A percentile compares a stretch with the other conserved stretches of the same genome.
Conservation (phyloP, 2,888 invertebrate genomes). For the Sinodicranocentrus sp. region DNA sequence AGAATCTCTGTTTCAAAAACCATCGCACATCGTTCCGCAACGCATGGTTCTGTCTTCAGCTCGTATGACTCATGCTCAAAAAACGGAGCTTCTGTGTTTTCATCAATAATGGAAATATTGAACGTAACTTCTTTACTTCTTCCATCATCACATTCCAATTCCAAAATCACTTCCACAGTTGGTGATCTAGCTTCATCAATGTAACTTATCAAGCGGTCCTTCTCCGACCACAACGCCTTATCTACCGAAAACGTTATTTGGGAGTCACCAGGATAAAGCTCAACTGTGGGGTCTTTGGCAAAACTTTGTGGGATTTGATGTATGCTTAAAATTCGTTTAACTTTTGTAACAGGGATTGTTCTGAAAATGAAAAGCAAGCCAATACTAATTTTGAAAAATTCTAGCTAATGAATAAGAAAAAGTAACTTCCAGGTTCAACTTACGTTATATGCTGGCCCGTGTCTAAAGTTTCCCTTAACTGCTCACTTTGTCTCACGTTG, state of each 20-base stretch:
- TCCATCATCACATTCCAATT: constrained; percentile 58
- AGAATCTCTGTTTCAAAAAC: constrained; percentile 46
- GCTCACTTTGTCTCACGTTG: constrained; percentile 28
- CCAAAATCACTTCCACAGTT: neutral
- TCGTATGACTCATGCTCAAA: constrained; percentile 34
- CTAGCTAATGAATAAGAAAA: too few species aligned
- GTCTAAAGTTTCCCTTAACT: constrained; percentile 33
- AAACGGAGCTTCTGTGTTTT: constrained; percentile 58
- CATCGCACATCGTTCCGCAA: constrained; percentile 34
- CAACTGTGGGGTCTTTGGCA: constrained; percentile 1
- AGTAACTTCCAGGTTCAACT: neutral
- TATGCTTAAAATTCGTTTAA: neutral
- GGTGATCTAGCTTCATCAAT: constrained; percentile 44
- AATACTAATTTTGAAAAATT: too few species aligned
- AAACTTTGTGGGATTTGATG: constrained; percentile 18
- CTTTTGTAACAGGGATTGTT: neutral
- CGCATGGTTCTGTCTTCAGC: constrained; percentile 42
- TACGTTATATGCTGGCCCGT: constrained; percentile 39
- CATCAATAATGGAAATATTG: constrained; percentile 55
- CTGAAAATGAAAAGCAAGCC: neutral
- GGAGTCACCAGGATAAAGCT: neutral
- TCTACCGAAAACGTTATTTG: neutral
- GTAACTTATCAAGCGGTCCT: constrained; percentile 33
- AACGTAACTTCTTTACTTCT: constrained; percentile 34
- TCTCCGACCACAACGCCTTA: constrained; percentile 17